Conservation (phyloP, 2,888 invertebrate species). For the Drepanosiphum platanoidis region DNA sequence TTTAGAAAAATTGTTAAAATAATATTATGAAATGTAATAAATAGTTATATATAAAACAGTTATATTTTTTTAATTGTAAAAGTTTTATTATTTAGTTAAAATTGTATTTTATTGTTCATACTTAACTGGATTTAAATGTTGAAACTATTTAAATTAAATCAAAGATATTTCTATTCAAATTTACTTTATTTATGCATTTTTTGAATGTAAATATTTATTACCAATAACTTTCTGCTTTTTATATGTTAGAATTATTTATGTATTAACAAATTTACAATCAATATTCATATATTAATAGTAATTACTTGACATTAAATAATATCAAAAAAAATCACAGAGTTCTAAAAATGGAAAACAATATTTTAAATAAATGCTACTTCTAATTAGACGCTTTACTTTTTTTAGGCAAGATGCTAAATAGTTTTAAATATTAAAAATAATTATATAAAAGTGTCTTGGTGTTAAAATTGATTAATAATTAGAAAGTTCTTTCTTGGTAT, state of each 20-base stretch:
- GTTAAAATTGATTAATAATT: too few species aligned
- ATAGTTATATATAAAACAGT: conserved; percentile 55
- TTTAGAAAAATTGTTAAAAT: conserved; percentile 42
- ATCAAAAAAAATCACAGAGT: neutral
- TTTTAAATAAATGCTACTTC: neutral
- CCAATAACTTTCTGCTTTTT: neutral
- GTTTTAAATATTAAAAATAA: too few species aligned
- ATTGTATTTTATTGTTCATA: conserved; percentile 30
- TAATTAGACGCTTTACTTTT: neutral
- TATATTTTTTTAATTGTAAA: conserved; percentile 57
- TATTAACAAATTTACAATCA: neutral
- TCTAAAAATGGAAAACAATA: neutral
- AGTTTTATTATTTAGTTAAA: conserved; percentile 12
- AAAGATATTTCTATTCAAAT: conserved; percentile 44
- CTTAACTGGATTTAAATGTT: conserved; percentile 26
- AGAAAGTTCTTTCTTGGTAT: too few species aligned
- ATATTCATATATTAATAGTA: neutral
- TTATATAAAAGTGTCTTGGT: too few species aligned
- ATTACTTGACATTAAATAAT: neutral
- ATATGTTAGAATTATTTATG: neutral
- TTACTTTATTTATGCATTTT: neutral
- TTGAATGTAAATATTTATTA: neutral
- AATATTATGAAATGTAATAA: conserved; percentile 34
- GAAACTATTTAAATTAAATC: conserved; percentile 51
- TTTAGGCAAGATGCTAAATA: too few species aligned